These are phyloP conservation scores for Engraulis encrasicolus DNA, from an alignment of 2,113 vertebrate species.

Conservation along the genomic window DNA sequence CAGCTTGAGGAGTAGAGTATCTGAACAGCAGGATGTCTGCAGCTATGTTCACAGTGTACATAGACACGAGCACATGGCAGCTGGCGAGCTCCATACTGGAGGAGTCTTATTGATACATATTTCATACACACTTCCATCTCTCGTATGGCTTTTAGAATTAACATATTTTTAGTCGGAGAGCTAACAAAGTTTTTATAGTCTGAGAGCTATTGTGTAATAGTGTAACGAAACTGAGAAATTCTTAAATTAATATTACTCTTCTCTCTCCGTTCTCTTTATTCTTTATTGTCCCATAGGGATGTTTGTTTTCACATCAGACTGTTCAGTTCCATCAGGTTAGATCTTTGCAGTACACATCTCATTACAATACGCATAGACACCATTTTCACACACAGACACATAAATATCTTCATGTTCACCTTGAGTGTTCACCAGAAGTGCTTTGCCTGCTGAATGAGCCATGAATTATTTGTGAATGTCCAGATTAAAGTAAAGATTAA, in stretches of 20 bases:
- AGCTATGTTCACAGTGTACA: neutral
- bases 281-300: too few relatives aligned
- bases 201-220: too few relatives aligned
- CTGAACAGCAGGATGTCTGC: neutral
- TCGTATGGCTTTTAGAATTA: slow-evolving; percentile 37
- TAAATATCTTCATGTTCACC: slow-evolving; percentile 63
- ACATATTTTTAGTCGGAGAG: neutral
- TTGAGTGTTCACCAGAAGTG: slow-evolving; percentile 58
- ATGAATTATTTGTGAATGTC: slow-evolving; percentile 63
- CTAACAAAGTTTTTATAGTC: too few relatives aligned
- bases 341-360: too few relatives aligned
- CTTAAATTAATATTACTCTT: too few relatives aligned
- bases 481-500: slow-evolving; percentile 40
- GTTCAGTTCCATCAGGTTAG: too few relatives aligned
- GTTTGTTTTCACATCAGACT: too few relatives aligned
- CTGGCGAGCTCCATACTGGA: neutral
- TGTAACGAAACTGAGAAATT: too few relatives aligned
- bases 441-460: slow-evolving; percentile 65
- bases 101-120: slow-evolving; percentile 56
- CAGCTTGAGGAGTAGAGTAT: neutral
- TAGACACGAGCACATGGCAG: neutral
- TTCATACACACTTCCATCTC: slow-evolving; percentile 54
- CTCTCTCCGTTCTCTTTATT: too few relatives aligned
- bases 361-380: too few relatives aligned
- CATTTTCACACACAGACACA: too few relatives aligned